Percentiles rank a stretch among this genome's conserved stretches.
These are phyloP conservation scores for Lysiphlebus fabarum DNA, from an alignment of 1,140 invertebrate species.

Conservation along the genomic window DNA sequence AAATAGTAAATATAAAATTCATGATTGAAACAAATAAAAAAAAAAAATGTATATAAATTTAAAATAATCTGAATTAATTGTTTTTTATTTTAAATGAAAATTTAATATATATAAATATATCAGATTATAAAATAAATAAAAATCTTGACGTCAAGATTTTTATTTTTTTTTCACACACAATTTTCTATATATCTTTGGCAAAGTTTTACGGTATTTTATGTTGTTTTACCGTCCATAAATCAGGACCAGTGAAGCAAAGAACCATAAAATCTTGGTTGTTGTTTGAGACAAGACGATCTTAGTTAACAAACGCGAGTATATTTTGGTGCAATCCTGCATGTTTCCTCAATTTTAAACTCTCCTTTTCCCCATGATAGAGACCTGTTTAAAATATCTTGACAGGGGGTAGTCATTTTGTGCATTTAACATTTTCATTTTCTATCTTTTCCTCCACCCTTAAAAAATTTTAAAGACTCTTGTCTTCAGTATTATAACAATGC, in stretches of 20 bases:
- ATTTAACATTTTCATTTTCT: not conserved
- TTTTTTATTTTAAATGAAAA: no score
- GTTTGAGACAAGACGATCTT: slow-evolving; percentile 8
- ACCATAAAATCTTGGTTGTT: slow-evolving; percentile 39
- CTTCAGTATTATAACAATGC: slow-evolving; percentile 36
- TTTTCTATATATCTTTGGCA: slow-evolving; percentile 15
- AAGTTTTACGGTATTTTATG: slow-evolving; percentile 37
- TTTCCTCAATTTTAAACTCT: slow-evolving; percentile 9
- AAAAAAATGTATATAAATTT: no score
- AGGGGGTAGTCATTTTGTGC: slow-evolving; percentile 11
- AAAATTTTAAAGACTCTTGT: not conserved
- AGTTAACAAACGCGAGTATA: slow-evolving; percentile 1
- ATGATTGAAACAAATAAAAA: no score
- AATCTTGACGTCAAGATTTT: slow-evolving; percentile 3
- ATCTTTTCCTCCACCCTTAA: slow-evolving; percentile 1
- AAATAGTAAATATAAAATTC: no score
- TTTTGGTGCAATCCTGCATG: slow-evolving; percentile 15
- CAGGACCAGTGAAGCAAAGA: slow-evolving; percentile 29
- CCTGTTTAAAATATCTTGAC: slow-evolving; percentile 17
- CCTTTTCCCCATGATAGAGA: slow-evolving; percentile 3
- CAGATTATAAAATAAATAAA: slow-evolving; percentile 11
- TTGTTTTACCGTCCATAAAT: slow-evolving; percentile 45
- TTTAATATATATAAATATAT: not conserved
- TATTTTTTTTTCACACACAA: not conserved
- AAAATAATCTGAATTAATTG: no score